Evolutionary conservation across 2,888 invertebrate genomes (phyloP), one percentile per base, ranked within the genome.

Genomic region (Pterobdella sp.): DNA sequence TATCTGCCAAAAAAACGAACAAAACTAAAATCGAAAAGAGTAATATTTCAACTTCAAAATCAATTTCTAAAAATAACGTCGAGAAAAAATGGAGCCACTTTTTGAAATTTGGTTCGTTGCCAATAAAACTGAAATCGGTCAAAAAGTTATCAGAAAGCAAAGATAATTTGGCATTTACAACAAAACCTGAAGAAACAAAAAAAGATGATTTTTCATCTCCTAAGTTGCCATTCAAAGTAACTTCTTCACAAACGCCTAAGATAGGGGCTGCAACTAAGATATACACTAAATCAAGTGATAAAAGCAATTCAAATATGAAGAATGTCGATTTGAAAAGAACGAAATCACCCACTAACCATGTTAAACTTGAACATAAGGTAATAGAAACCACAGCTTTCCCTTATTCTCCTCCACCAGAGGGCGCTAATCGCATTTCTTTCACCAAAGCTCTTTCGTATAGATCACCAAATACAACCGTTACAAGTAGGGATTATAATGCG

Each of bases 211-310:
- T n/a, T n/a, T n/a, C 60, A 56, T 26, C 4, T 18, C 4, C n/a
- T 18, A 56, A n/a, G 26, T n/a, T 22, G n/a, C n/a, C 60, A 56
- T 14, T 26, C 18, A 56, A n/a, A 22, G 3, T 3, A 3, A 26
- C 60, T n/a, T 56, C 60, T n/a, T n/a, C n/a, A n/a, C n/a, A n/a
- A 56, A 56, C 60, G 26, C 60, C 60, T 3, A 56, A 56, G n/a
- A n/a, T 56, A 14, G n/a, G 4, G 4, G 60, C 60, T 4, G 4
- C 60, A 56, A 56, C 60, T 4, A 56, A 56, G 26, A 56, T 26
- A 56, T 56, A 56, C 60, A 56, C 60, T 4, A 56, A 26, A n/a
- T 4, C n/a, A n/a, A 56, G n/a, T n/a, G n/a, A n/a, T n/a, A n/a
- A n/a, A n/a, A n/a, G n/a, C n/a, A n/a, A n/a, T n/a, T n/a, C 4